phyloP scores from a whole-genome alignment of 1,140 invertebrate species.

The Pogonus chalceus region DNA sequence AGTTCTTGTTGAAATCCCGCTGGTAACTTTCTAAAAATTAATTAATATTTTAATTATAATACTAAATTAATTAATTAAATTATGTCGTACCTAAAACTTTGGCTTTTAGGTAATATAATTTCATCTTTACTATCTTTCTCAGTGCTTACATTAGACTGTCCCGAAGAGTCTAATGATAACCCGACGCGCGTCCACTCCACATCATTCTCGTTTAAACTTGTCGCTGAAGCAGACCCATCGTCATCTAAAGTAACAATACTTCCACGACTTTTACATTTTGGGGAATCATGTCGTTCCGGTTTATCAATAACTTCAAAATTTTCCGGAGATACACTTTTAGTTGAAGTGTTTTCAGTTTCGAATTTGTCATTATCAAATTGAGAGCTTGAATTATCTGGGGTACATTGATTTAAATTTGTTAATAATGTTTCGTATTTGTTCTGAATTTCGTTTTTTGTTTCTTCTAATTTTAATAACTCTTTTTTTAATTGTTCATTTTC shows the following conservation, averaged over 20 bases:
- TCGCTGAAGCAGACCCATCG: slow-evolving; percentile 29
- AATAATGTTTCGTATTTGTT: slow-evolving; percentile 11
- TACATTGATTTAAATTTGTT: background rate
- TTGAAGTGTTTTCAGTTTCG: slow-evolving; percentile 7
- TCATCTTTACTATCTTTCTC: background rate
- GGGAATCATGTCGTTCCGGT: slow-evolving; percentile 12
- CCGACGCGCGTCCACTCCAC: slow-evolving; percentile 24
- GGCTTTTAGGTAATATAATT: background rate
- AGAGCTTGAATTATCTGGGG: background rate
- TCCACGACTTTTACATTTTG: slow-evolving; percentile 18
- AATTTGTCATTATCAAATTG: slow-evolving; percentile 14
- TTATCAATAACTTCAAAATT: slow-evolving; percentile 35
- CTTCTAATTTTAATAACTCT: slow-evolving; percentile 17
- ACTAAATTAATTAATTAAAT: background rate
- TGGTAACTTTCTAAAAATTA: slow-evolving; percentile 36
- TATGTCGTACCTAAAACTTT: slow-evolving; percentile 1
- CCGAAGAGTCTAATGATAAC: slow-evolving; percentile 9
- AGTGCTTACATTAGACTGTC: background rate
- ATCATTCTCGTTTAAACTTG: slow-evolving; percentile 27
- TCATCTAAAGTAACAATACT: slow-evolving; percentile 20
- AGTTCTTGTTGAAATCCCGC: slow-evolving; percentile 45
- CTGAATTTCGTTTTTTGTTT: slow-evolving; percentile 33
- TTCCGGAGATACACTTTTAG: slow-evolving; percentile 30
- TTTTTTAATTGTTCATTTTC: slow-evolving; percentile 45
- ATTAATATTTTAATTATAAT: slow-evolving; percentile 7